Conservation (phyloP, 2,797 vertebrate genomes). For the Margarornis squamiger region DNA sequence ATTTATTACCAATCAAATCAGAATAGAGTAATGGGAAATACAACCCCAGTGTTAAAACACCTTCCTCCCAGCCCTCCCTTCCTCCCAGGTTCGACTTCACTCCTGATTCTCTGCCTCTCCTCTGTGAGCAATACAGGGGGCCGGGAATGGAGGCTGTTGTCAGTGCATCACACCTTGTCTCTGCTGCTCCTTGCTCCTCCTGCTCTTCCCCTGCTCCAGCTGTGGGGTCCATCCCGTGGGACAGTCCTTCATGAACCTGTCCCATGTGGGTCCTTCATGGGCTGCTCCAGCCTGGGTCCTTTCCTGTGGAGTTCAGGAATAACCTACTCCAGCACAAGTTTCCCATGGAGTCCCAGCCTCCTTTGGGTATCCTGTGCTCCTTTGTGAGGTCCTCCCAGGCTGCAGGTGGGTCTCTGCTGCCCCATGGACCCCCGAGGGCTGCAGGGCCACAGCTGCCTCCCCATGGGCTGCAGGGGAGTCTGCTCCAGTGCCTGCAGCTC, state of each 20-base stretch:
- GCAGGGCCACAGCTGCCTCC: too few species aligned
- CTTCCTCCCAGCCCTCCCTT: neutral
- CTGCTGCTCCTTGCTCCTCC: neutral
- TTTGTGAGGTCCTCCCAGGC: accelerated
- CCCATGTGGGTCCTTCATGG: accelerated
- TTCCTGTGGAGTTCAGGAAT: accelerated
- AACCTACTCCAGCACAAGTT: neutral
- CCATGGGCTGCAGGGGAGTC: neutral
- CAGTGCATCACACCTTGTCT: neutral
- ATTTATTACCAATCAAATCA: neutral
- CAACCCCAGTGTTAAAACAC: neutral
- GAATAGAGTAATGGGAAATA: neutral
- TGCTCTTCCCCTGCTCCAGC: accelerated
- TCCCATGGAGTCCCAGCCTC: neutral
- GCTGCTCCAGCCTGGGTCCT: accelerated
- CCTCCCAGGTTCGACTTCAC: accelerated
- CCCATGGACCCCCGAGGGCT: neutral
- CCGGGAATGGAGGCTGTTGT: neutral
- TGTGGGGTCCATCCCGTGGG: accelerated
- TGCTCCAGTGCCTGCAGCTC: accelerated
- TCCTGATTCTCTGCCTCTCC: neutral
- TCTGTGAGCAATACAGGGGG: neutral
- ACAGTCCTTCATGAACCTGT: neutral
- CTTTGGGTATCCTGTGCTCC: neutral
- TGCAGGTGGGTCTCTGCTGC: neutral